Evolutionary conservation across 2,888 invertebrate species (phyloP), one percentile per base, ranked within the genome.

Genomic region (Griposia aprilina): DNA sequence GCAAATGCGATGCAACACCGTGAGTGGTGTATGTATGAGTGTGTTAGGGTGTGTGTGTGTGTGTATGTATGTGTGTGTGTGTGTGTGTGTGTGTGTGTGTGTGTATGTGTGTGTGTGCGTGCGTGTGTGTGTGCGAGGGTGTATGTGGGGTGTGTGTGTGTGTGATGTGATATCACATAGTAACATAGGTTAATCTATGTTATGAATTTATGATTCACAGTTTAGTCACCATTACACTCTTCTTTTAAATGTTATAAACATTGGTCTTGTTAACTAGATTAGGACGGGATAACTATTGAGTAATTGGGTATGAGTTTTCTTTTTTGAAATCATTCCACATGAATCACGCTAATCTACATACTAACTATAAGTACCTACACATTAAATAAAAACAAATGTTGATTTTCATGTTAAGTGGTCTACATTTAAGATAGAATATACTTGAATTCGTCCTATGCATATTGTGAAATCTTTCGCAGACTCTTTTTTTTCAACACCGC

Each of bases 1-100:
- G 78, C 60, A 55, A 67, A 66, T 76, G 20, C 74, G 30, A 55
- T 36, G 30, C 30, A 36, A 36, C 30, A 36, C 30, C 30, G 30
- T 36, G 30, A 2, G 30, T 36, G 30, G 30, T 36, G 30, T 36
- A 3, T 36, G 30, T n/a, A n/a, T n/a, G n/a, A n/a, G 30, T 36
- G 30, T 36, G 30, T 36, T 1, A 2, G 30, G 1, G 30, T 36
- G 30, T 36, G 30, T 36, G 30, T 36, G 30, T 36, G 30, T 36
- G 30, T 36, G 30, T 36, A 36, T 36, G 30, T 36, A 2, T 36
- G 30, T 36, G 30, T 2, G 30, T 1, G 30, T 1, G 30, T 36
- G 30, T 36, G 30, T 36, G 30, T 36, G 30, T 36, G 30, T 36
- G 30, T 36, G 30, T 36, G 30, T 36, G 30, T 36, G 30, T 36